Base-by-base conservation (phyloP, 2,797 vertebrate species). In the Streptopelia turtur region DNA sequence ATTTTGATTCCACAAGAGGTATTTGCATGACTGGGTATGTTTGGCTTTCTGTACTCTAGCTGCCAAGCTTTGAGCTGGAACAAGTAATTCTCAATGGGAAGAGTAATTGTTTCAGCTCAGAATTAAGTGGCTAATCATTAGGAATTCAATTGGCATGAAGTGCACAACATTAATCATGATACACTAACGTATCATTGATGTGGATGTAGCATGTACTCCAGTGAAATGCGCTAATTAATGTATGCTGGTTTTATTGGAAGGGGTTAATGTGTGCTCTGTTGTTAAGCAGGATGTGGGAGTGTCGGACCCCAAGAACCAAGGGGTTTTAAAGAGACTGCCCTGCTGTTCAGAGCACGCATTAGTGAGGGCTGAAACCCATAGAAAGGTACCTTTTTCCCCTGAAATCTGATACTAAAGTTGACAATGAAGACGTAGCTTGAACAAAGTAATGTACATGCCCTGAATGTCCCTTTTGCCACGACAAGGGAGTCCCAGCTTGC, bases 121-220 rank as follows among this genome's bases (percentile, higher is more conserved):
- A 90, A 90, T 94, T 90, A 92, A 96, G 74, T 76, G 68, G 41
- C 82, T 95, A 84, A 92, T 96, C 76, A 84, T 93, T 94, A 95
- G 92, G 69, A 91, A 96, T 96, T 95, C 91, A 89, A 52, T 59
- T 52, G 78, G 83, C 76, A 75, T 88, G 86, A 92, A 92, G 87
- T 45, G 53, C 69, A n/a, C 56, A 56, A 14, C 31, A 27, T 79
- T 95, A 95, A 83, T 95, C 63, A 27, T 21, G 45, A 53, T 88
- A 87, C 35, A 27, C 27, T 79, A 22, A 50, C 7, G 33, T 50
- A 24, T 82, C 83, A 27, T 52, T 13, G 23, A 35, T 71, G 80
- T 63, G 56, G 55, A 76, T 49, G 66, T 68, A 81, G 71, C 25
- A 61, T 61, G 39, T 83, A 53, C 30, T 37, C 31, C n/a, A 10